Percentiles rank a stretch among this genome's conserved stretches.
Conservation (phyloP, 2,113 vertebrate genomes). For the Sphaerodactylus townsendi region DNA sequence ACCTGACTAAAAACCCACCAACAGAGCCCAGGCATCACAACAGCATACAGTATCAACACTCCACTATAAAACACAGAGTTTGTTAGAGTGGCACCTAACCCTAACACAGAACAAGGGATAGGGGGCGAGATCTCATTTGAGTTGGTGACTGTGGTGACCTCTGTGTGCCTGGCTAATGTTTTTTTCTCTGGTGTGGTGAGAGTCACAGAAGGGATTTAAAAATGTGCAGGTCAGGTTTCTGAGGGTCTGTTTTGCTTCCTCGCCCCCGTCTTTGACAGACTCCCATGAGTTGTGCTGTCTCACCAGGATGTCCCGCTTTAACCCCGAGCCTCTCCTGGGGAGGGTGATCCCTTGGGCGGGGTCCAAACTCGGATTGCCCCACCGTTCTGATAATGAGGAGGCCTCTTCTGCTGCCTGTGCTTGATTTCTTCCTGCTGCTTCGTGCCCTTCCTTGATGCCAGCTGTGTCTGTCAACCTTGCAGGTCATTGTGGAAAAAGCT, state of each 20-base stretch:
- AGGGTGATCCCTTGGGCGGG: background rate
- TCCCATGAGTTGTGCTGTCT: background rate
- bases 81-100: too few relatives aligned
- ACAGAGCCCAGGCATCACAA: too few relatives aligned
- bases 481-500: conserved; percentile 95
- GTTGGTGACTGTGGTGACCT: background rate
- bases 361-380: background rate
- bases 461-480: background rate
- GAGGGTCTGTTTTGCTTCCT: too few relatives aligned
- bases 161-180: background rate
- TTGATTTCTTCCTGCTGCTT: background rate
- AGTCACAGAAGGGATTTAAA: background rate
- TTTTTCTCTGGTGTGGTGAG: background rate
- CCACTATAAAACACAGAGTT: too few relatives aligned
- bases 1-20: too few relatives aligned
- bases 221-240: too few relatives aligned
- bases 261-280: background rate
- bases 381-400: background rate
- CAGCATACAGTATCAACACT: too few relatives aligned
- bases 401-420: background rate
- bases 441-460: background rate
- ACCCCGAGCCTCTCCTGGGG: background rate
- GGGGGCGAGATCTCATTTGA: too few relatives aligned
- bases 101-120: too few relatives aligned
- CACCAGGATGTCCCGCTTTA: background rate